Base-by-base conservation (phyloP, 53 echinoderm and acorn worm genomes). In the Glandiceps talaboti region DNA sequence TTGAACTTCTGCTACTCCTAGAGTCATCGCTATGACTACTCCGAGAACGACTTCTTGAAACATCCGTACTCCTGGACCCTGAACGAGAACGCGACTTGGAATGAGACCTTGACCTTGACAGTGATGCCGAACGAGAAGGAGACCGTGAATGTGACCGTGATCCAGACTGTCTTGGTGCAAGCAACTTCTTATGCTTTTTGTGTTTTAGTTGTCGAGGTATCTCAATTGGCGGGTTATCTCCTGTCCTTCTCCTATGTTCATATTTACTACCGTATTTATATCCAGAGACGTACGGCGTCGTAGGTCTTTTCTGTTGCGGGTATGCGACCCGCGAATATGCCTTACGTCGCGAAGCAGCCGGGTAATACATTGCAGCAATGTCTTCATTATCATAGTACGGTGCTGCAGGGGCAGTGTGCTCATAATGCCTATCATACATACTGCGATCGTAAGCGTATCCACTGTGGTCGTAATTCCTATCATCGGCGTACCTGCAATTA, bases 11-110 rank as follows among this genome's bases (percentile, higher is more conserved):
- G 83, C 99, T 99, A 86, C 99, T 99, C 76, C 89, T 77, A 25
- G 99, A 99, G 93, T 94, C 99, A 80, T 89, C 87, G 77, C 99
- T 99, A 74, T 78, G 87, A 78, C 93, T 94, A 32, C 86, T 88
- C 33, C 88, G 82, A 31, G 92, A 90, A 28, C 91, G 86, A 82
- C 94, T 94, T 33, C 81, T 77, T 14, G 99, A 99, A 93, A 99
- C 76, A 83, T 87, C 25, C 83, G 80, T 73, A 85, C 90, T 32
- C 85, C 85, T 80, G 27, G 93, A 93, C 75, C 93, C 97, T 29
- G 97, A 93, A 33, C 88, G 91, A 27, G 99, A 91, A 12, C 64
- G 64, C 64, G 64, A 45, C 64, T 45, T 45, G 64, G 64, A 45
- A 6, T 45, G 64, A 45, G 64, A 45, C 64, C 64, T 6, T 45